Evolutionary conservation across 2,113 vertebrate genomes (phyloP).

Genomic region (Panurus biarmicus): DNA sequence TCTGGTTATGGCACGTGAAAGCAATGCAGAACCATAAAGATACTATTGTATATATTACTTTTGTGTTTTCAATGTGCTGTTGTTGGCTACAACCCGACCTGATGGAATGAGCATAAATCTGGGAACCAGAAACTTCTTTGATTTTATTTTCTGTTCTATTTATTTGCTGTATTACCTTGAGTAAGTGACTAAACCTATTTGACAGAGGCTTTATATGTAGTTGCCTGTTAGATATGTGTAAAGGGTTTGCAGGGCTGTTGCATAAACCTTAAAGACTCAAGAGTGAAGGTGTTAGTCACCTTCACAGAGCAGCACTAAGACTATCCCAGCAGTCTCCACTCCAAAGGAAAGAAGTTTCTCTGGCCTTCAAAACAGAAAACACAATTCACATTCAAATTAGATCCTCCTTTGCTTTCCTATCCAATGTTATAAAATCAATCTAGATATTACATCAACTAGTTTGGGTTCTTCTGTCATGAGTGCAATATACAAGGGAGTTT

Average conservation of each 20-base stretch:
- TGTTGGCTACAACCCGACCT: background rate
- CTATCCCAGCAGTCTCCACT: background rate
- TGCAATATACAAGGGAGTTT: background rate
- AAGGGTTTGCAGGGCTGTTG: background rate
- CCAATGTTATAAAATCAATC: background rate
- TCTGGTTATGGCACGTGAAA: conserved; percentile 19
- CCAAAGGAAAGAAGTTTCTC: background rate
- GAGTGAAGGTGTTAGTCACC: background rate
- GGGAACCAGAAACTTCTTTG: background rate
- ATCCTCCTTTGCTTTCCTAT: background rate
- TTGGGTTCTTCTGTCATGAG: background rate
- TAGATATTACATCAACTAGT: background rate
- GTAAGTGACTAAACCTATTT: background rate
- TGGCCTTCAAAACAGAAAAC: background rate
- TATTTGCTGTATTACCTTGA: background rate
- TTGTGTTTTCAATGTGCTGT: conserved; percentile 31
- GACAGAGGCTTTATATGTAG: background rate
- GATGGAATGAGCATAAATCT: background rate
- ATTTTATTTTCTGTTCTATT: background rate
- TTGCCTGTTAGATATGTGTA: background rate
- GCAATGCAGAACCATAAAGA: background rate
- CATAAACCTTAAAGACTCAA: background rate
- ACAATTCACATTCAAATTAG: background rate
- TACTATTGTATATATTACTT: conserved; percentile 12
- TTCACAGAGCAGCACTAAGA: background rate